Conservation (phyloP, 2,797 vertebrate species). For the Moxostoma hubbsi region DNA sequence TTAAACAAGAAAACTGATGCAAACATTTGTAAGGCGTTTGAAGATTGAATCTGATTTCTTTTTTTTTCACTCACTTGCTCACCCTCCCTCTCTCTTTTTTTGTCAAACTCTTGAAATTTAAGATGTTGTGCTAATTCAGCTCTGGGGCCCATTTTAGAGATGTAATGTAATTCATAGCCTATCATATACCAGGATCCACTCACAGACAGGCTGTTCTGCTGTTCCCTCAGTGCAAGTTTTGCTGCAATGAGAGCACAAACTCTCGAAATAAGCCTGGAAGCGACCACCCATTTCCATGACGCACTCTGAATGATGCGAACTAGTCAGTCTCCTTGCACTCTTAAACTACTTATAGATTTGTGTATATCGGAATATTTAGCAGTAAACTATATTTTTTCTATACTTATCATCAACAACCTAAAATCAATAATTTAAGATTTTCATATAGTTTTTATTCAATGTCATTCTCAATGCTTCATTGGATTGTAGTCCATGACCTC, state of each 20-base stretch:
- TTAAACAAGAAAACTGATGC: slow-evolving; percentile 80
- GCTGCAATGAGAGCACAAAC: slow-evolving; percentile 39
- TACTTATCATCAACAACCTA: too few relatives aligned
- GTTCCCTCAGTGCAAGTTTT: slow-evolving; percentile 52
- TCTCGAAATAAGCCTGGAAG: background rate
- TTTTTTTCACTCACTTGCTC: slow-evolving; percentile 64
- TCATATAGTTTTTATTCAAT: too few relatives aligned
- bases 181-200: slow-evolving; percentile 55
- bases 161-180: slow-evolving; percentile 83
- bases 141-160: slow-evolving; percentile 80
- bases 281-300: too few relatives aligned
- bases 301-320: too few relatives aligned
- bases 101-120: slow-evolving; percentile 72
- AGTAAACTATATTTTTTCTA: too few relatives aligned
- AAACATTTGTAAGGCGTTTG: slow-evolving; percentile 81
- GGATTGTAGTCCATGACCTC: too few relatives aligned
- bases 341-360: too few relatives aligned
- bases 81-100: slow-evolving; percentile 58
- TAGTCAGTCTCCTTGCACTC: too few relatives aligned
- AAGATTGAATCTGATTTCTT: slow-evolving; percentile 77
- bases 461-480: too few relatives aligned
- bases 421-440: too few relatives aligned
- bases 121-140: slow-evolving; percentile 79
- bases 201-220: slow-evolving; percentile 40
- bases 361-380: too few relatives aligned